Evolutionary conservation across 2,888 invertebrate genomes (phyloP).

Genomic region (Amiota mariae): DNA sequence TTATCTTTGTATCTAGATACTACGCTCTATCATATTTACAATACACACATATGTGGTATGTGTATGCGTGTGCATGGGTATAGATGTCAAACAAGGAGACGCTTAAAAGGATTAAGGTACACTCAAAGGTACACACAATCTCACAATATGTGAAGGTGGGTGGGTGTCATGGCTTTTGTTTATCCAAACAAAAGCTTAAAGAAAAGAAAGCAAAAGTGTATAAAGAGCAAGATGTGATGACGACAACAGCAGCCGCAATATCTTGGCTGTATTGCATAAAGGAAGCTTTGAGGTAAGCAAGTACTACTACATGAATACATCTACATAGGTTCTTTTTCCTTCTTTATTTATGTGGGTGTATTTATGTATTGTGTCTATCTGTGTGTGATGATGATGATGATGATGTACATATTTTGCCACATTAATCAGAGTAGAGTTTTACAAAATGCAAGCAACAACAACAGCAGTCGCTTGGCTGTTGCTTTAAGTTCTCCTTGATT

Average conservation of each 20-base stretch:
- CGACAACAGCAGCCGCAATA: too few species aligned
- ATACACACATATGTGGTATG: not conserved
- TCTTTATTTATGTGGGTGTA: not conserved
- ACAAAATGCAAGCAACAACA: slow-evolving; percentile 60
- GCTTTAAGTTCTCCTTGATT: slow-evolving; percentile 28
- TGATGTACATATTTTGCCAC: slow-evolving; percentile 48
- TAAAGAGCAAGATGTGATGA: not conserved
- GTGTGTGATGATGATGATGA: slow-evolving; percentile 33
- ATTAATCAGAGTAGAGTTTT: slow-evolving; percentile 66
- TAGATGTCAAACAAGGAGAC: not conserved
- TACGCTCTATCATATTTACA: too few species aligned
- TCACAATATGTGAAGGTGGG: not conserved
- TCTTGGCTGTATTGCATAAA: too few species aligned
- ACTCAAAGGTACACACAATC: not conserved
- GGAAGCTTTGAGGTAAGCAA: slow-evolving; percentile 6
- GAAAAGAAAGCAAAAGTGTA: slow-evolving; percentile 18
- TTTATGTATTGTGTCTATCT: slow-evolving; percentile 19
- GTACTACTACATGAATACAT: not conserved
- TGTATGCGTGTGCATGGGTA: slow-evolving; percentile 3
- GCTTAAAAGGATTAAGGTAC: slow-evolving; percentile 10
- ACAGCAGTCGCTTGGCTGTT: slow-evolving; percentile 13
- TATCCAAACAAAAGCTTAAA: slow-evolving; percentile 9
- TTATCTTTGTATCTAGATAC: too few species aligned
- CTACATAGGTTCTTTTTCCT: too few species aligned
- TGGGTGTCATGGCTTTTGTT: slow-evolving; percentile 24